A percentile compares a stretch with the other conserved stretches of the same genome.
phyloP scores from a whole-genome alignment of 2,888 invertebrate genomes.

The Drosophila bunnanda region DNA sequence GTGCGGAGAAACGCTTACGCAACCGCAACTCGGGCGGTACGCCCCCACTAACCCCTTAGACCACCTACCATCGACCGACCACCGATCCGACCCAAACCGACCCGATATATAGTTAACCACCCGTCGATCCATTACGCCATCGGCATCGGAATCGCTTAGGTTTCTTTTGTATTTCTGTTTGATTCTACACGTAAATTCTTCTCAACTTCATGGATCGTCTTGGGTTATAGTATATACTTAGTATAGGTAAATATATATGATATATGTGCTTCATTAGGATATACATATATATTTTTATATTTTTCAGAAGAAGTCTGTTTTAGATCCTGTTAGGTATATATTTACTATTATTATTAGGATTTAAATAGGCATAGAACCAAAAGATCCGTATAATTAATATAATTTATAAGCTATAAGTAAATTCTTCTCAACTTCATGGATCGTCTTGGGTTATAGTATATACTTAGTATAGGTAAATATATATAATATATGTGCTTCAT shows the following conservation, averaged over 20 bases:
- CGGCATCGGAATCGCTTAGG: slow-evolving; percentile 39
- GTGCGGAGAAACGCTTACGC: slow-evolving; percentile 43
- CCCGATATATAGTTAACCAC: slow-evolving; percentile 54
- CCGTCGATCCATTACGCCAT: slow-evolving; percentile 75
- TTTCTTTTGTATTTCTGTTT: slow-evolving; percentile 6
- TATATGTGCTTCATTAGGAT: not conserved
- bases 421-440: not conserved
- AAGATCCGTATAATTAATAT: not conserved
- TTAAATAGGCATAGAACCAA: not conserved
- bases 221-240: no score
- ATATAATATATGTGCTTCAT: not conserved
- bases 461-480: not conserved
- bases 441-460: not conserved
- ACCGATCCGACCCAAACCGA: slow-evolving; percentile 7
- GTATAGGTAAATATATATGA: not conserved
- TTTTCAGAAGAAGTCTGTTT: not conserved
- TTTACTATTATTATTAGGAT: not conserved
- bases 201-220: not conserved
- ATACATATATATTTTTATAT: no score
- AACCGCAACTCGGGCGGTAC: slow-evolving; percentile 20
- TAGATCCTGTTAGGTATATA: not conserved
- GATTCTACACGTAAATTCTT: slow-evolving; percentile 1
- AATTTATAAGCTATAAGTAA: not conserved
- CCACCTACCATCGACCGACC: not conserved
- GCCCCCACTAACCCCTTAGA: slow-evolving; percentile 8